Percentiles rank a stretch among this genome's conserved stretches.
Evolutionary conservation across 2,797 vertebrate species (phyloP).

Genomic region (Prunella strophiata): DNA sequence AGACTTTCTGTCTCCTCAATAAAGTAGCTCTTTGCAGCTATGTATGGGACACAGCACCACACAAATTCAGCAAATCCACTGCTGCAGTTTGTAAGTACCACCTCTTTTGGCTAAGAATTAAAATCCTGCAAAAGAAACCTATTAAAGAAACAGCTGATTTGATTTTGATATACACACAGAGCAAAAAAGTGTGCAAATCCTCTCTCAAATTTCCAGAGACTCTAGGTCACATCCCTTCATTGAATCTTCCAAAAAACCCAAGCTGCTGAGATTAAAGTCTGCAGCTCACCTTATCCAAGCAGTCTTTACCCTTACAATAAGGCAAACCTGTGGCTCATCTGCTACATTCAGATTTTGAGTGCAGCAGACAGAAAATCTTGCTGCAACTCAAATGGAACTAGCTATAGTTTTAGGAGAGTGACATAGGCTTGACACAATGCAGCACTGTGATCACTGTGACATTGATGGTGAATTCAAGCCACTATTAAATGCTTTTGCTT

Average conservation of each 20-base stretch:
- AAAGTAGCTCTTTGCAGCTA: not conserved
- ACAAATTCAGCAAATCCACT: not conserved
- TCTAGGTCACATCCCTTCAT: not conserved
- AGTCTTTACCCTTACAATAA: not conserved
- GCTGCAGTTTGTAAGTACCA: not conserved
- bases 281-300: not conserved
- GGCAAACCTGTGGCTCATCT: not conserved
- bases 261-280: not conserved
- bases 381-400: not conserved
- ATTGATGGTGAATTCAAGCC: not conserved
- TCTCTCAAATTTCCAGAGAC: not conserved
- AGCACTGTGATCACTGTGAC: not conserved
- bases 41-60: not conserved
- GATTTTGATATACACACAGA: not conserved
- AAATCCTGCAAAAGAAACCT: not conserved
- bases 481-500: not conserved
- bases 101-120: not conserved
- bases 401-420: not conserved
- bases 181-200: not conserved
- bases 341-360: not conserved
- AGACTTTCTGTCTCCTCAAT: not conserved
- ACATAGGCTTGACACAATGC: not conserved
- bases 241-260: not conserved
- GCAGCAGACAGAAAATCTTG: not conserved
- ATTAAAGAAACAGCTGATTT: not conserved